Percentiles rank a stretch among this genome's conserved stretches.
Evolutionary conservation across 2,113 vertebrate genomes (phyloP).

Genomic region (Phaethornis superciliosus): DNA sequence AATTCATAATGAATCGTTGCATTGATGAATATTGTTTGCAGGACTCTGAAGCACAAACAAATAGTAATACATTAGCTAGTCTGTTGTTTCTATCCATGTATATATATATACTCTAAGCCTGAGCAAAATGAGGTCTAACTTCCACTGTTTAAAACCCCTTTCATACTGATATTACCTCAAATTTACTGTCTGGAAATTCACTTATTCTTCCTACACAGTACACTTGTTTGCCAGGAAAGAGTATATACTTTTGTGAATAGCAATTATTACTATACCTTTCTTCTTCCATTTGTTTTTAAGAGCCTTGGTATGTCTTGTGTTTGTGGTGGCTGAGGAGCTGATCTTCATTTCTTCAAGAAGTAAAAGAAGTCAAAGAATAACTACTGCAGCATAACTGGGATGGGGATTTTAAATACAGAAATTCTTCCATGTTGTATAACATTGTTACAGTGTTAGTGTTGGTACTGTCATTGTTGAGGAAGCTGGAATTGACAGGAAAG

Average conservation of each 20-base stretch:
- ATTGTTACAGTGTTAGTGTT: not conserved
- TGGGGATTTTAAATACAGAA: not conserved
- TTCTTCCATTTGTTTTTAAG: not conserved
- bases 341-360: not conserved
- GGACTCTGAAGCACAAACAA: not conserved
- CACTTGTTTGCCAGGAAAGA: rapidly evolving
- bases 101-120: not conserved
- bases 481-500: not conserved
- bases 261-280: not conserved
- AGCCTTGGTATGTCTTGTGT: not conserved
- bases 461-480: not conserved
- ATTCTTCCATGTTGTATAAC: not conserved
- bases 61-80: not conserved
- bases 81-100: not conserved
- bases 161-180: not conserved
- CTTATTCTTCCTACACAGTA: not conserved
- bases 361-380: not conserved
- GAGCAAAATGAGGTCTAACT: not conserved
- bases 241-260: not conserved
- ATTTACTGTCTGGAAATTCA: not conserved
- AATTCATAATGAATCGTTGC: not conserved
- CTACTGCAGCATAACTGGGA: not conserved
- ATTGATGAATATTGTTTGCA: not conserved
- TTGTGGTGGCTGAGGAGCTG: not conserved
- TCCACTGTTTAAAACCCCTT: not conserved